Percentiles rank a stretch among this genome's conserved stretches.
These are phyloP conservation scores for Halictus quadricinctus DNA, from an alignment of 2,888 invertebrate species.

Conservation along the genomic window DNA sequence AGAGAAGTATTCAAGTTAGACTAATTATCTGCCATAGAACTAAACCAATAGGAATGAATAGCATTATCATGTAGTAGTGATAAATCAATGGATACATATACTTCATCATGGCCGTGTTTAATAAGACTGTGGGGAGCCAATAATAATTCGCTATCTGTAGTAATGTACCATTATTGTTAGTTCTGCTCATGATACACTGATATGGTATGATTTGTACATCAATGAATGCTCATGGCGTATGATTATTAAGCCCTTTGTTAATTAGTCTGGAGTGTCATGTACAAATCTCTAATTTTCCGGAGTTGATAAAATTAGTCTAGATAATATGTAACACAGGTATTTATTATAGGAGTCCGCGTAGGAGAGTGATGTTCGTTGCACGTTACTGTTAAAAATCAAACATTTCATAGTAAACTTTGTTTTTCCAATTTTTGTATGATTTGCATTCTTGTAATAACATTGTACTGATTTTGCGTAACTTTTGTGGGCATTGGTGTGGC, in stretches of 20 bases:
- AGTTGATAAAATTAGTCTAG: background rate
- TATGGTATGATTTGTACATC: background rate
- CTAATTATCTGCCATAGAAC: background rate
- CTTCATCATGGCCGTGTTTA: background rate
- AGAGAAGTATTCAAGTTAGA: background rate
- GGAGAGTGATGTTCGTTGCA: background rate
- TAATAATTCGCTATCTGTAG: background rate
- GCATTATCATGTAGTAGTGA: too few species aligned
- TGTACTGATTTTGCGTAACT: background rate
- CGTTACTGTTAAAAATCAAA: background rate
- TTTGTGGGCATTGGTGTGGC: background rate
- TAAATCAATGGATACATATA: background rate
- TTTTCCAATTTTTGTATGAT: background rate
- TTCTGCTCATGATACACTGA: background rate
- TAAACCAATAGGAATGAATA: background rate
- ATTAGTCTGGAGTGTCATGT: background rate
- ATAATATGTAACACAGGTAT: background rate
- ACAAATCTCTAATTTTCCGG: background rate
- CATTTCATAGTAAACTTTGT: background rate
- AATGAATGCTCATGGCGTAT: background rate
- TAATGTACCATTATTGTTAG: background rate
- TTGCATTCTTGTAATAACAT: background rate
- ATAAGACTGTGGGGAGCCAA: background rate
- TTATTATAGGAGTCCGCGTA: too few species aligned
- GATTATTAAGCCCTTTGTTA: background rate